Evolutionary conservation across 1,140 invertebrate species (phyloP).

Genomic region (Drosophila kohkoa): DNA sequence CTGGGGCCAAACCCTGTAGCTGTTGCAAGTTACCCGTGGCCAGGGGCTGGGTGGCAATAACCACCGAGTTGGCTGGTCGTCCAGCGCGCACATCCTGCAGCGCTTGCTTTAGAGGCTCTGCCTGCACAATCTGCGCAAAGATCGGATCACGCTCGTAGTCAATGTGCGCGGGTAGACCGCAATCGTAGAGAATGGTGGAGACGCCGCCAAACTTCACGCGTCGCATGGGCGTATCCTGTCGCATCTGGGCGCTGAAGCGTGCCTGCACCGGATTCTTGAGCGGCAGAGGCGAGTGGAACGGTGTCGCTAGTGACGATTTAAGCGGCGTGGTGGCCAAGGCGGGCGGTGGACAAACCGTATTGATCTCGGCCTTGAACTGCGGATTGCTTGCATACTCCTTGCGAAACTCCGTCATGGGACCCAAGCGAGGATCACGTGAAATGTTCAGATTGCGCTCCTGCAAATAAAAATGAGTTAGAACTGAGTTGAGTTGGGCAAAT

Average conservation of each 20-base stretch:
- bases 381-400: constrained; percentile 86
- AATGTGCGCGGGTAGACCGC: constrained; percentile 70
- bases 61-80: constrained; percentile 38
- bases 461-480: background rate
- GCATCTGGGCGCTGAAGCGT: constrained; percentile 70
- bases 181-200: constrained; percentile 70
- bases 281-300: constrained; percentile 77
- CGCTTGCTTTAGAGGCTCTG: constrained; percentile 67
- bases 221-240: constrained; percentile 80
- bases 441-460: constrained; percentile 86
- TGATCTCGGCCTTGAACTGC: constrained; percentile 86
- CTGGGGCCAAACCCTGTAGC: constrained; percentile 83
- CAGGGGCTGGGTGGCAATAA: constrained; percentile 56
- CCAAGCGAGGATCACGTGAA: constrained; percentile 86
- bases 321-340: constrained; percentile 44
- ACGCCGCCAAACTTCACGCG: constrained; percentile 80
- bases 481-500: background rate
- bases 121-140: constrained; percentile 78
- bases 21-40: constrained; percentile 52
- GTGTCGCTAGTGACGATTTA: constrained; percentile 49
- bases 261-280: constrained; percentile 66
- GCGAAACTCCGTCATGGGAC: constrained; percentile 86
- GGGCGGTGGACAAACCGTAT: constrained; percentile 45
- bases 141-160: constrained; percentile 78
- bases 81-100: constrained; percentile 62